A percentile compares a stretch with the other conserved stretches of the same genome.
These are phyloP conservation scores for Cololabis saira DNA, from an alignment of 2,113 vertebrate species.

Conservation along the genomic window DNA sequence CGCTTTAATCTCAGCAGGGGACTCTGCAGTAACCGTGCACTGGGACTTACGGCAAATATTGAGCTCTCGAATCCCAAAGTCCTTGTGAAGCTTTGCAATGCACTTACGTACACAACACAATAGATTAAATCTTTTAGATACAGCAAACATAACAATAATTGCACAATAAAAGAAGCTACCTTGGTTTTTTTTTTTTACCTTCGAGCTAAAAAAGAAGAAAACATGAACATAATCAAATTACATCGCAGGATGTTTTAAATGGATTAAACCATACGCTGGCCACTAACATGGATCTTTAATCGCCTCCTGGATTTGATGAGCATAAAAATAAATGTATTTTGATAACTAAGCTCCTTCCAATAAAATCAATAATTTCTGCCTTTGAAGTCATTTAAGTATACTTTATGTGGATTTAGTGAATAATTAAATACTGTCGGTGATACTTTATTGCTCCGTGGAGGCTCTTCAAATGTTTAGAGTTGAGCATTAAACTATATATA, in stretches of 20 bases:
- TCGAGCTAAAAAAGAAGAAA: background rate
- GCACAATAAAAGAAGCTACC: background rate
- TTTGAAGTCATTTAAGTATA: slow-evolving; percentile 22
- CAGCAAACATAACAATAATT: slow-evolving; percentile 22
- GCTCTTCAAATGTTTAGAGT: slow-evolving; percentile 27
- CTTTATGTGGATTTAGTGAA: slow-evolving; percentile 50
- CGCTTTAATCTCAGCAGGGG: slow-evolving; percentile 2
- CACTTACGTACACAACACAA: background rate
- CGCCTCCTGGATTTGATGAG: slow-evolving; percentile 21
- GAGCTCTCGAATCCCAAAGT: background rate
- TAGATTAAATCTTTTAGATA: slow-evolving; percentile 2
- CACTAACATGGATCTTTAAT: slow-evolving; percentile 27
- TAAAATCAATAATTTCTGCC: slow-evolving; percentile 29
- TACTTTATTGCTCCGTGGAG: slow-evolving; percentile 28
- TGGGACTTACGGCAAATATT: background rate
- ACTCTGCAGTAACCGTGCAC: background rate
- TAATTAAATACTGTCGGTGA: slow-evolving; percentile 50
- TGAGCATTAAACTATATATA: slow-evolving; percentile 36
- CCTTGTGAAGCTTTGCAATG: background rate
- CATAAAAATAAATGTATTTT: slow-evolving; percentile 14
- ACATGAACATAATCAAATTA: slow-evolving; percentile 39
- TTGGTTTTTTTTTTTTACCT: background rate
- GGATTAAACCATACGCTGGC: slow-evolving; percentile 22
- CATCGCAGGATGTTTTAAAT: slow-evolving; percentile 24
- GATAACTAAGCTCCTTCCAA: background rate